Conservation (phyloP, 1,140 invertebrate species). For the Lycorma delicatula region DNA sequence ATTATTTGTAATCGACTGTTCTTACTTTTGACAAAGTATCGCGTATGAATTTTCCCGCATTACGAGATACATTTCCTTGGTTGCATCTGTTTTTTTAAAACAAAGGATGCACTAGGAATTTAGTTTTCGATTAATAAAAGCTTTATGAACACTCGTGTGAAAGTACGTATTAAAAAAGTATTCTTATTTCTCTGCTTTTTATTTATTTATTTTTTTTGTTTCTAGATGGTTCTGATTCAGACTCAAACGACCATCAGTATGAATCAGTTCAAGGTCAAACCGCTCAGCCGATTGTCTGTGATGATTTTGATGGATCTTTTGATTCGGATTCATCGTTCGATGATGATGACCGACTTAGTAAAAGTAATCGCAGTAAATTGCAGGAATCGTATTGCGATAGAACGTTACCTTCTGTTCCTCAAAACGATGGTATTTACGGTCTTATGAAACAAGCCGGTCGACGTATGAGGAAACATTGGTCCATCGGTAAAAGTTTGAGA, state of each 20-base stretch:
- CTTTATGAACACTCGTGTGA: not conserved
- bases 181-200: too few species aligned
- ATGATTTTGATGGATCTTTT: slow-evolving; percentile 23
- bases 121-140: not conserved
- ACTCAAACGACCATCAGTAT: slow-evolving; percentile 9
- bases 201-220: not conserved
- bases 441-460: slow-evolving; percentile 28
- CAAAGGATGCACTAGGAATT: not conserved
- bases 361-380: not conserved
- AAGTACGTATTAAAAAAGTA: too few species aligned
- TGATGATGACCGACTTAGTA: not conserved
- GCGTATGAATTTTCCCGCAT: not conserved
- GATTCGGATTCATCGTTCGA: slow-evolving; percentile 22
- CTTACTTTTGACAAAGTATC: not conserved
- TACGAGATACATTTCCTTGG: not conserved
- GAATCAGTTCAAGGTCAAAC: slow-evolving; percentile 12
- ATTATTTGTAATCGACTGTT: too few species aligned
- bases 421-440: slow-evolving; percentile 27
- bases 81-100: not conserved
- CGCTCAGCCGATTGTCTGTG: slow-evolving; percentile 15
- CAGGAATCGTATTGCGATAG: not conserved
- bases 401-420: not conserved
- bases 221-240: slow-evolving; percentile 18
- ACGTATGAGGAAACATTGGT: slow-evolving; percentile 26
- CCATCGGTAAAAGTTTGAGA: slow-evolving; percentile 24